phyloP scores from a whole-genome alignment of 2,888 invertebrate genomes.

The Cremastobaeus sp. region DNA sequence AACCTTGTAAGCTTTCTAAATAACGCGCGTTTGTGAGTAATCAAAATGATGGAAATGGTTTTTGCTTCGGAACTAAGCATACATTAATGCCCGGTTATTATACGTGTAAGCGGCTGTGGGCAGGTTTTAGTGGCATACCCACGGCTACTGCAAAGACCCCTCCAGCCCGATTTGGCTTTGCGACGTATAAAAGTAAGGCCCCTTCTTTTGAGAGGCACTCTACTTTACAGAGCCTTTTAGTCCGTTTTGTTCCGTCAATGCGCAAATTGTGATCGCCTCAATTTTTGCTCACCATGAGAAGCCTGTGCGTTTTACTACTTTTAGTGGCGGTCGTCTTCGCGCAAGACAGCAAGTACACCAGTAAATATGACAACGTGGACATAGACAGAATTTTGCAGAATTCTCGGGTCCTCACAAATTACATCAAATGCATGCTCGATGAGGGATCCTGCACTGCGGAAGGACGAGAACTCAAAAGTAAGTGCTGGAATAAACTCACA shows the following conservation, averaged over 20 bases:
- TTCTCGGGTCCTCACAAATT: slow-evolving; percentile 81
- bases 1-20: slow-evolving; percentile 39
- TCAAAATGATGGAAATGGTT: slow-evolving; percentile 30
- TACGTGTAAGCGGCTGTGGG: slow-evolving; percentile 36
- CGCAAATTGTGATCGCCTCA: too few species aligned
- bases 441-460: slow-evolving; percentile 82
- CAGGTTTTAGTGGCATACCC: slow-evolving; percentile 37
- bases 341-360: slow-evolving; percentile 77
- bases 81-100: slow-evolving; percentile 27
- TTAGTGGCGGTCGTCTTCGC: slow-evolving; percentile 66
- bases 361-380: slow-evolving; percentile 81
- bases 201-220: slow-evolving; percentile 47
- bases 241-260: background rate
- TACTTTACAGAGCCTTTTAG: slow-evolving; percentile 25
- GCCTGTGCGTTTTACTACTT: slow-evolving; percentile 65
- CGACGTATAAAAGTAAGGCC: slow-evolving; percentile 51
- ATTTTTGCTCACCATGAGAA: slow-evolving; percentile 64
- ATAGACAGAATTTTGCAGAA: slow-evolving; percentile 81
- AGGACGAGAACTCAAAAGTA: slow-evolving; percentile 82
- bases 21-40: slow-evolving; percentile 24
- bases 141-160: slow-evolving; percentile 33
- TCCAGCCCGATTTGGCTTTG: slow-evolving; percentile 34
- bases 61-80: slow-evolving; percentile 24
- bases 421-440: slow-evolving; percentile 82
- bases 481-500: too few species aligned